phyloP scores from a whole-genome alignment of 2,797 vertebrate genomes.

The Pangasius larnaudii region DNA sequence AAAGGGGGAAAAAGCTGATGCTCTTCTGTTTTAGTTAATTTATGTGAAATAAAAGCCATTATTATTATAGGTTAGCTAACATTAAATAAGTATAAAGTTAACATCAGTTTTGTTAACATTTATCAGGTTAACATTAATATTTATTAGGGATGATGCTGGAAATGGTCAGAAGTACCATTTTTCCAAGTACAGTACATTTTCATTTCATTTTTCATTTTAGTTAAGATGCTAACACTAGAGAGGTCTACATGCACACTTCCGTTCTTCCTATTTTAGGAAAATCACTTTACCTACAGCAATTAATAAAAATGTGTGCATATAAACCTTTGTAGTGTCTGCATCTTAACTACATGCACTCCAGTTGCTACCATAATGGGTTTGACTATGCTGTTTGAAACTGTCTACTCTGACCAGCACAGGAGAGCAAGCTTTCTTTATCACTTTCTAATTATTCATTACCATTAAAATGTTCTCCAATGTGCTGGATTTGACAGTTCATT shows the following conservation, averaged over 20 bases:
- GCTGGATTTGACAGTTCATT: neutral
- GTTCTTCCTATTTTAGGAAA: neutral
- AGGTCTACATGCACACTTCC: neutral
- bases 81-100: no score
- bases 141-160: no score
- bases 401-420: neutral
- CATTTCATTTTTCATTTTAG: neutral
- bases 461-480: neutral
- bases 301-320: neutral
- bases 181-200: no score
- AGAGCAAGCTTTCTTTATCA: neutral
- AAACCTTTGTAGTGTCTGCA: neutral
- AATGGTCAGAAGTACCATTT: no score
- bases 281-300: neutral
- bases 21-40: neutral
- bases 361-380: neutral
- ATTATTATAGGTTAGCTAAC: no score
- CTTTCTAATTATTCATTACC: neutral
- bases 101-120: no score
- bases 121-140: no score
- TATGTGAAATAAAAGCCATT: no score
- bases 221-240: neutral
- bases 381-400: neutral
- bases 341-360: neutral
- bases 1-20: neutral